Conservation (phyloP, 1,140 invertebrate species). For the Brachionus manjavacas region DNA sequence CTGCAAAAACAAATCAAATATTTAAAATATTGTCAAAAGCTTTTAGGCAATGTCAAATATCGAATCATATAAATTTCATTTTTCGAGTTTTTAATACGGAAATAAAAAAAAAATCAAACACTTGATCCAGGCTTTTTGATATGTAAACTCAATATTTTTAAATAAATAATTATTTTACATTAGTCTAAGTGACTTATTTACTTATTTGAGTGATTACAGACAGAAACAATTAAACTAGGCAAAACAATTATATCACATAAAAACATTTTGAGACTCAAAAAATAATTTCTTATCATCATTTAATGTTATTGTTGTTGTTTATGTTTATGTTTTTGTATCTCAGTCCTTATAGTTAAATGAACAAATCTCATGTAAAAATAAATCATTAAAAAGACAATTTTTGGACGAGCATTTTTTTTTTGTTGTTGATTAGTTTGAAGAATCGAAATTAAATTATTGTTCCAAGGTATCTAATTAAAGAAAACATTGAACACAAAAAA, state of each 20-base stretch:
- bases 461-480: background rate
- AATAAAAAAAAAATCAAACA: background rate
- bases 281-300: background rate
- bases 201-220: background rate
- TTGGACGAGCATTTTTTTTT: background rate
- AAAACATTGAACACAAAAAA: background rate
- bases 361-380: background rate
- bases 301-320: background rate
- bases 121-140: background rate
- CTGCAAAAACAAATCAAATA: background rate
- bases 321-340: background rate
- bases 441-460: background rate
- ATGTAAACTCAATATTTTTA: background rate
- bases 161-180: background rate
- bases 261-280: background rate
- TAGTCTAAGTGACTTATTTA: background rate
- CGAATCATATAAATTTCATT: background rate
- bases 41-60: background rate
- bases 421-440: background rate
- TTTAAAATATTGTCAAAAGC: background rate
- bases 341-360: background rate
- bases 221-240: background rate
- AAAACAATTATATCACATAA: background rate
- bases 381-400: background rate
- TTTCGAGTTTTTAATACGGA: background rate